Conservation (phyloP, 1,140 invertebrate genomes). For the Spodoptera frugiperda region DNA sequence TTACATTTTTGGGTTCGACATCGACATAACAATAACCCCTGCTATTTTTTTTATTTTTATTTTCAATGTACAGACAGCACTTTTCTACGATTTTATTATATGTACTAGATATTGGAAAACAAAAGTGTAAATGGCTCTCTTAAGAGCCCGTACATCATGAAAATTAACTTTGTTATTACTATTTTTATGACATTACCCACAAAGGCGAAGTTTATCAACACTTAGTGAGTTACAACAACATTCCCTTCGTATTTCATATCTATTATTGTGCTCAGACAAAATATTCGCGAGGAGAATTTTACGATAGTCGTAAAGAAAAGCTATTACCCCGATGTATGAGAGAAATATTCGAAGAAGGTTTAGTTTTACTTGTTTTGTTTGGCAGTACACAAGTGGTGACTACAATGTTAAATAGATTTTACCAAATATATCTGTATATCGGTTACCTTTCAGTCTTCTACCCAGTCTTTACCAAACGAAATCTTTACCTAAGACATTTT, state of each 20-base stretch:
- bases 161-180: constrained; percentile 37
- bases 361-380: background rate
- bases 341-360: constrained; percentile 23
- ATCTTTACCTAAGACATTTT: too few relatives aligned
- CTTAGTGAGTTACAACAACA: constrained; percentile 25
- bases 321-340: constrained; percentile 56
- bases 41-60: too few relatives aligned
- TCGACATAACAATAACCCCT: too few relatives aligned
- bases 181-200: constrained; percentile 32
- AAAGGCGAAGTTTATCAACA: constrained; percentile 29
- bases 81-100: too few relatives aligned
- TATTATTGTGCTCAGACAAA: constrained; percentile 63
- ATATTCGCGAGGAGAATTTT: constrained; percentile 60
- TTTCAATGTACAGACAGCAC: too few relatives aligned
- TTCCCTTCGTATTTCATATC: constrained; percentile 52
- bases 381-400: too few relatives aligned
- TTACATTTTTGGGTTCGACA: too few relatives aligned
- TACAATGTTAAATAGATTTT: too few relatives aligned
- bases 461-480: too few relatives aligned
- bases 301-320: constrained; percentile 65
- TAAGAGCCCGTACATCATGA: constrained; percentile 23
- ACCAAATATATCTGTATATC: too few relatives aligned
- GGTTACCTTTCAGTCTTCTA: too few relatives aligned
- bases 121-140: background rate
- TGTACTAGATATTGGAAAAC: background rate